phyloP scores from a whole-genome alignment of 2,888 invertebrate genomes.

The Tetranychus truncatus region DNA sequence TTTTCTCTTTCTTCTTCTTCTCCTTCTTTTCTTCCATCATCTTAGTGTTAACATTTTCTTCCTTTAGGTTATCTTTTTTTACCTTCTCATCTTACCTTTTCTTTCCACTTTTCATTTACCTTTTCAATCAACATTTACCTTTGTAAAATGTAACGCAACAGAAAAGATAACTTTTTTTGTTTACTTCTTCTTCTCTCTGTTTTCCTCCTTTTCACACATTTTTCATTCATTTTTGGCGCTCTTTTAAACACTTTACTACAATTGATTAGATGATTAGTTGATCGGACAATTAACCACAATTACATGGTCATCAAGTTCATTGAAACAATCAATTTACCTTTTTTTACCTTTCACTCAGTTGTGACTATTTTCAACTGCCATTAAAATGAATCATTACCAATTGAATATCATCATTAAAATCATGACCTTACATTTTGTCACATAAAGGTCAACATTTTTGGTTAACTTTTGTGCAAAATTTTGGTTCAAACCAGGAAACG shows the following conservation, averaged over 20 bases:
- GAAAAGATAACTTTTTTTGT: too few species aligned
- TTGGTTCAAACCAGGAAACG: too few species aligned
- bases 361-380: not conserved
- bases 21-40: constrained; percentile 14
- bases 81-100: not conserved
- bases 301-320: not conserved
- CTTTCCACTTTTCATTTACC: not conserved
- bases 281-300: not conserved
- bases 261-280: not conserved
- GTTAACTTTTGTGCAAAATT: too few species aligned
- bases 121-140: not conserved
- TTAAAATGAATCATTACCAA: not conserved
- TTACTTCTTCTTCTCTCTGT: not conserved
- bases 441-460: too few species aligned
- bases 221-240: not conserved
- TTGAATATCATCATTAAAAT: not conserved
- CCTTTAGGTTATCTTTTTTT: constrained; percentile 8
- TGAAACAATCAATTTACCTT: not conserved
- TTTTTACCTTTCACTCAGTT: not conserved
- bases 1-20: not conserved
- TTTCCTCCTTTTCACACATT: not conserved
- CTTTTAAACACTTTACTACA: not conserved
- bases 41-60: constrained; percentile 11
- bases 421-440: not conserved
- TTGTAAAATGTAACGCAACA: not conserved